phyloP scores from a whole-genome alignment of 2,797 vertebrate species.

The Loriculus beryllinus region DNA sequence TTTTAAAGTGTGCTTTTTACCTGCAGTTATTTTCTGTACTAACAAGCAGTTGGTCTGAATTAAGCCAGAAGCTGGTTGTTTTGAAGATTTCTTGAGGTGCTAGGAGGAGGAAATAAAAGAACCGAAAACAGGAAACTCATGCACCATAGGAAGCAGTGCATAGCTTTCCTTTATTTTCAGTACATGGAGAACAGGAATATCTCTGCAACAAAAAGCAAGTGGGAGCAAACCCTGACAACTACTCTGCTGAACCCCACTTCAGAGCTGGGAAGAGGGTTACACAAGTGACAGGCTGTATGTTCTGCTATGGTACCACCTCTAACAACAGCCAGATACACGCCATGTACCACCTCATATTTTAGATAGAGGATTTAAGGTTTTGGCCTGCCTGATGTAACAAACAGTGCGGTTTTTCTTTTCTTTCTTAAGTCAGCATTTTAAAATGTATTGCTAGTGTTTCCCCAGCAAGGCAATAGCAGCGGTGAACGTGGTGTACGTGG shows the following conservation, averaged over 20 bases:
- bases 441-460: not conserved
- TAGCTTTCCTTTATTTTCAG: not conserved
- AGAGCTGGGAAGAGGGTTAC: not conserved
- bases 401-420: too few relatives aligned
- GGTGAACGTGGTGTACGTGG: rapidly evolving
- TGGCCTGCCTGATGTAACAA: not conserved
- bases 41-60: not conserved
- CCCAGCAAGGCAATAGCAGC: not conserved
- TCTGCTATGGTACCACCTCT: not conserved
- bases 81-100: not conserved
- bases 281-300: not conserved
- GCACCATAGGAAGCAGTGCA: not conserved
- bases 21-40: not conserved
- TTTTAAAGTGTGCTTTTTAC: not conserved
- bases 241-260: not conserved
- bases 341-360: rapidly evolving
- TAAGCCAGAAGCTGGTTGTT: not conserved
- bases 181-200: not conserved
- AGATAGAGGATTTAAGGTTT: not conserved
- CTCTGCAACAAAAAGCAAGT: not conserved
- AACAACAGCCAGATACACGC: not conserved
- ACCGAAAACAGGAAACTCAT: not conserved
- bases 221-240: not conserved
- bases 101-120: not conserved
- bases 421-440: not conserved